Evolutionary conservation across 2,113 vertebrate species (phyloP), one percentile per base, ranked within the genome.

Genomic region (Taxidea taxus): DNA sequence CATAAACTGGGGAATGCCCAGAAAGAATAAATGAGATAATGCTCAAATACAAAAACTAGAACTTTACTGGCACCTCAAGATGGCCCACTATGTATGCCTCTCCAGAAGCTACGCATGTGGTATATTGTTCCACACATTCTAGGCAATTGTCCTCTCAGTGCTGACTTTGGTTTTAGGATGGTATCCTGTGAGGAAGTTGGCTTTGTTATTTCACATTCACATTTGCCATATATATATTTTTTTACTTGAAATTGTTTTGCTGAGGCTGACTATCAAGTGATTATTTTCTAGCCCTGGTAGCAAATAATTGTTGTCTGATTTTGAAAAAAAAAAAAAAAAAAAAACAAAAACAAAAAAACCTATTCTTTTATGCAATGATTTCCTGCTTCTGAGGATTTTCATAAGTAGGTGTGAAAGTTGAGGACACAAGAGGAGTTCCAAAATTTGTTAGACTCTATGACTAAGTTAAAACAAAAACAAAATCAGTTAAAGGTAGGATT

Each of bases 301-400:
- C n/a, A 25, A 80, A 39, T 68, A 81, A 82, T 54, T 82, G 49
- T 94, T 66, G 58, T 62, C 37, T 91, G 82, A 92, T 81, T 85
- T 81, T 56, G 20, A 60, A 93, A 95, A 66, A n/a, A 34, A 66
- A 66, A 64, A 66, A 66, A 64, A 16, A 15, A 47, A 9, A 5
- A 66, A 68, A 68, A 3, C 14, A 18, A 18, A n/a, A 68, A 4
- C 3, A 2, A 29, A 62, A 29, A 62, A 29, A 29, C 27, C 4
- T 62, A 34, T 37, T 25, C 34, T 77, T 74, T 58, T 49, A 37
- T 42, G 37, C 31, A 12, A 42, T 27, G 16, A 85, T 68, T 90
- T 88, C 5, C 20, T 42, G 23, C 10, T 34, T 25, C 0, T 49
- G 25, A 16, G 16, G 42, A 75, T 88, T 81, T 93, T 96, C 66